These are phyloP conservation scores for Noturus placidus DNA, from an alignment of 2,113 vertebrate species.

Conservation along the genomic window DNA sequence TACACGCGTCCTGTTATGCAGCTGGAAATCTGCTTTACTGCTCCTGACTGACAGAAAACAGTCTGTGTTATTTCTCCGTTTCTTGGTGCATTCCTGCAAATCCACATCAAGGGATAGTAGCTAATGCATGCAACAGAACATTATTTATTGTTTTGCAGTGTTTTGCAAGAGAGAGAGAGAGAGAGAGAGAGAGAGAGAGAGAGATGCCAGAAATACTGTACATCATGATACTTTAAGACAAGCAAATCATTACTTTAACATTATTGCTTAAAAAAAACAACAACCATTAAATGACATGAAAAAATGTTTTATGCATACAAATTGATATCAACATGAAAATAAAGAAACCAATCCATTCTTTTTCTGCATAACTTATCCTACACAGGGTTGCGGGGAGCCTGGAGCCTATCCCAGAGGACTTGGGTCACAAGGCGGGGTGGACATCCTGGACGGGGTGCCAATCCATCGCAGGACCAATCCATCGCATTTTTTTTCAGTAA, in stretches of 20 bases:
- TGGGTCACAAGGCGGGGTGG: no score
- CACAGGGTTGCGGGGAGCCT: no score
- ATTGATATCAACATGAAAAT: not conserved
- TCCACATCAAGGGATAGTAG: not conserved
- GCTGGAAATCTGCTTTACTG: not conserved
- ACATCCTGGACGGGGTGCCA: no score
- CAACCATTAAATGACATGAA: not conserved
- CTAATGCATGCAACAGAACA: not conserved
- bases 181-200: slow-evolving; percentile 4
- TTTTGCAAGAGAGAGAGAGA: not conserved
- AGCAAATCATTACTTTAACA: not conserved
- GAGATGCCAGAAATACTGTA: not conserved
- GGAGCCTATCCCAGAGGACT: no score
- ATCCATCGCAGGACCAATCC: no score
- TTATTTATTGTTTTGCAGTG: not conserved
- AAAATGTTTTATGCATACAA: not conserved
- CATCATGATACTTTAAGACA: not conserved
- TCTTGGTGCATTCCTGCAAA: not conserved
- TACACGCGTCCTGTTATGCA: not conserved
- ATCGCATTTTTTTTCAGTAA: no score
- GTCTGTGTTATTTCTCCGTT: not conserved
- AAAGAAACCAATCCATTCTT: not conserved
- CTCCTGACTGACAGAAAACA: not conserved
- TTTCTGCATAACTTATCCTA: no score
- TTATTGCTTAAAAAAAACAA: not conserved